These are phyloP conservation scores for Ips nitidus DNA, from an alignment of 1,140 invertebrate species.

Conservation along the genomic window DNA sequence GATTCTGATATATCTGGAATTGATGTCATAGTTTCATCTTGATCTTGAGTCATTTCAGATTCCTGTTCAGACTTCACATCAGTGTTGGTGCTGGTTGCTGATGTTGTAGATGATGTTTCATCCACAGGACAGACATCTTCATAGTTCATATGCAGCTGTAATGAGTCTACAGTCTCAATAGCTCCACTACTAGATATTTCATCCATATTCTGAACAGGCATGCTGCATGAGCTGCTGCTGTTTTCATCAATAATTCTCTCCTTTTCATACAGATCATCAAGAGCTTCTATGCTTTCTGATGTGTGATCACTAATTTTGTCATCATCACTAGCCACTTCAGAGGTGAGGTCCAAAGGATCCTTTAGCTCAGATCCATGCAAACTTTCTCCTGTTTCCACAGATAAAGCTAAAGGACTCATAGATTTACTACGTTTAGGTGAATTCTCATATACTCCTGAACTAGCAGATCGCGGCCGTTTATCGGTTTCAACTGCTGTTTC, in stretches of 20 bases:
- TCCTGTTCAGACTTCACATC: slow-evolving; percentile 36
- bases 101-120: slow-evolving; percentile 34
- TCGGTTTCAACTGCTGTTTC: slow-evolving; percentile 40
- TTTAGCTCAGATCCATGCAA: slow-evolving; percentile 27
- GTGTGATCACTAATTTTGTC: slow-evolving; percentile 37
- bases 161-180: slow-evolving; percentile 41
- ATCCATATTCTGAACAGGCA: slow-evolving; percentile 34
- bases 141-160: slow-evolving; percentile 39
- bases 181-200: slow-evolving; percentile 39
- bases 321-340: slow-evolving; percentile 38
- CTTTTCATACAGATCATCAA: slow-evolving; percentile 39
- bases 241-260: slow-evolving; percentile 29
- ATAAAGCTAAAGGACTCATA: slow-evolving; percentile 39
- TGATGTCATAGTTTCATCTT: slow-evolving; percentile 38
- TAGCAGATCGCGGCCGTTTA: slow-evolving; percentile 44
- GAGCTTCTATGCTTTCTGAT: slow-evolving; percentile 30
- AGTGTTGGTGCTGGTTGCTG: slow-evolving; percentile 36
- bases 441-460: slow-evolving; percentile 40
- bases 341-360: slow-evolving; percentile 31
- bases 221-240: slow-evolving; percentile 38
- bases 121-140: slow-evolving; percentile 35
- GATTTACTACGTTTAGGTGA: slow-evolving; percentile 44
- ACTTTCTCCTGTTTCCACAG: slow-evolving; percentile 26
- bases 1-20: slow-evolving; percentile 35
- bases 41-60: slow-evolving; percentile 34